Percentiles rank a stretch among this genome's conserved stretches.
These are phyloP conservation scores for Peromyscus attwateri DNA, from an alignment of 2,797 vertebrate genomes.

Conservation along the genomic window DNA sequence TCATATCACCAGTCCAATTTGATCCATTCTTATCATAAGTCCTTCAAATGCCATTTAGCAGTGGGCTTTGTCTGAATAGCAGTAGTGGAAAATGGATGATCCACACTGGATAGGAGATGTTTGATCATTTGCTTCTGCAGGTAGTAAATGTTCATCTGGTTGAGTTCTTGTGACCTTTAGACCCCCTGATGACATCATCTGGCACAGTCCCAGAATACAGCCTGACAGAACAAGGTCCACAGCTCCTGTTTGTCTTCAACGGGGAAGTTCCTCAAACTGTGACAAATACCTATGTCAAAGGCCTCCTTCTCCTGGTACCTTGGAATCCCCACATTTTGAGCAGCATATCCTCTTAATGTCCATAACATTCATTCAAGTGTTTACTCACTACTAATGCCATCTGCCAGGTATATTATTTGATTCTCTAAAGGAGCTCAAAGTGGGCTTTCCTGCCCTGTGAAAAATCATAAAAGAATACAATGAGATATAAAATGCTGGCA, in stretches of 20 bases:
- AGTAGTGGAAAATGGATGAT: accelerated
- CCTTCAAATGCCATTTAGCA: background rate
- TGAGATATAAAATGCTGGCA: background rate
- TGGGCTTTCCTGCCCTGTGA: background rate
- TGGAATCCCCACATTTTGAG: background rate
- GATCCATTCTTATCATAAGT: background rate
- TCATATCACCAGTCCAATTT: background rate
- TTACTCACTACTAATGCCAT: background rate
- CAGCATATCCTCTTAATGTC: background rate
- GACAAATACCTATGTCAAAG: background rate
- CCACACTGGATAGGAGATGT: background rate
- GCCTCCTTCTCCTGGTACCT: background rate
- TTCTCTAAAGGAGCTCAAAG: background rate
- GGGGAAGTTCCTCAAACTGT: background rate
- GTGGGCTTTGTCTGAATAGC: background rate
- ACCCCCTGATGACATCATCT: background rate
- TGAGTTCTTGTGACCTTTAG: background rate
- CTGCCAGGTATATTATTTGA: background rate
- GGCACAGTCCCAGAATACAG: background rate
- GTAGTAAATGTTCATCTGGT: background rate
- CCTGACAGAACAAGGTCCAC: background rate
- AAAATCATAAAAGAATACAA: background rate
- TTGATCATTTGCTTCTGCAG: background rate
- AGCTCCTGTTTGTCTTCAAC: background rate
- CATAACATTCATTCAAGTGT: background rate